Conservation (phyloP, 2,113 vertebrate genomes). For the Cisticola juncidis region DNA sequence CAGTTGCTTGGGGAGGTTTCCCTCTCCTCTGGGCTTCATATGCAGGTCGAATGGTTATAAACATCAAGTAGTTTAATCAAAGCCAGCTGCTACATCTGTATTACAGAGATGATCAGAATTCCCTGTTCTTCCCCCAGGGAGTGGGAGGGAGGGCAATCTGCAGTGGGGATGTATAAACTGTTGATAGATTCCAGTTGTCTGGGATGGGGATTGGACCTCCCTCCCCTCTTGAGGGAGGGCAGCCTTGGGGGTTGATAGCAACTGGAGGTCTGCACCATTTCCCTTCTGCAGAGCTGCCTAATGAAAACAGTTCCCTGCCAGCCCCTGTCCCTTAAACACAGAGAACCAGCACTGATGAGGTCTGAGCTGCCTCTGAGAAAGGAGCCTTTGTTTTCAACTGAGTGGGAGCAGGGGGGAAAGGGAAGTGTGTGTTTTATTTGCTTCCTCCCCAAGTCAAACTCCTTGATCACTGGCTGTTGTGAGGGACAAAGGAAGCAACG, state of each 20-base stretch:
- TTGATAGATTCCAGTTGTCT: slow-evolving; percentile 76
- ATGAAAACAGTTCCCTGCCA: slow-evolving; percentile 24
- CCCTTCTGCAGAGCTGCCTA: background rate
- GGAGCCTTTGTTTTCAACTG: slow-evolving; percentile 24
- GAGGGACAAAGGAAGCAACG: background rate
- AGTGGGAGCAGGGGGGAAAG: background rate
- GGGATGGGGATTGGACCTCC: slow-evolving; percentile 3
- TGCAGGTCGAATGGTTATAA: background rate
- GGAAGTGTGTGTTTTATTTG: slow-evolving; percentile 34
- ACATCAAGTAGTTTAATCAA: slow-evolving; percentile 46
- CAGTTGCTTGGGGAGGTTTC: background rate
- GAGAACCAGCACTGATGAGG: background rate
- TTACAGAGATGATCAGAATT: slow-evolving; percentile 69
- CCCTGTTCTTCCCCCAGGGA: slow-evolving; percentile 42
- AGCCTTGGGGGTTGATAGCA: background rate
- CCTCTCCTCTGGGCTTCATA: background rate
- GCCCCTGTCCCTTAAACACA: background rate
- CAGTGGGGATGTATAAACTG: slow-evolving; percentile 45
- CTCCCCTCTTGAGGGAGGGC: slow-evolving; percentile 26
- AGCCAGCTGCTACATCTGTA: slow-evolving; percentile 75
- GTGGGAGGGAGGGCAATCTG: slow-evolving; percentile 51
- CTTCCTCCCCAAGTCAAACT: background rate
- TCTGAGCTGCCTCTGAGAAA: slow-evolving; percentile 37
- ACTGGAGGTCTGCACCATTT: background rate
- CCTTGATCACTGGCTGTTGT: background rate